Percentiles rank a stretch among this genome's conserved stretches.
phyloP scores from a whole-genome alignment of 1,140 invertebrate genomes.

The Streblospio benedicti region DNA sequence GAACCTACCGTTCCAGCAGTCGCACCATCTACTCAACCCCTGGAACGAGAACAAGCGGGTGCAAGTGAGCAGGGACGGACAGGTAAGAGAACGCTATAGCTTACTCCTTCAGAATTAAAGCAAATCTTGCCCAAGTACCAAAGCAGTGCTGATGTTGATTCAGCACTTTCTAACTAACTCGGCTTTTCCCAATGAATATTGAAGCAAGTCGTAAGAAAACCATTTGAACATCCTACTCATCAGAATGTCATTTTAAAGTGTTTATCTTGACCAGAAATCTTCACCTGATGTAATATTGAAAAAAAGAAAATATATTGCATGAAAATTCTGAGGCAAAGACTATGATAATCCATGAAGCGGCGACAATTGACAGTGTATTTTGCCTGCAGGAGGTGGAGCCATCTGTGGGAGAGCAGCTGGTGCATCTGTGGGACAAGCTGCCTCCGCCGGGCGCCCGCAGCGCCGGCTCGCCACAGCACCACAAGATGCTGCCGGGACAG shows the following conservation, averaged over 20 bases:
- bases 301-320: not conserved
- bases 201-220: not conserved
- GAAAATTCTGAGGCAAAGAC: not conserved
- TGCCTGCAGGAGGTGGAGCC: slow-evolving; percentile 48
- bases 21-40: slow-evolving; percentile 49
- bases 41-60: slow-evolving; percentile 51
- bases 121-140: not conserved
- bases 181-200: slow-evolving; percentile 1
- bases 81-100: slow-evolving; percentile 43
- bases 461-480: not conserved
- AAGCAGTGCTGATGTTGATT: not conserved
- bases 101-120: not conserved
- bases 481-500: not conserved
- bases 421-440: slow-evolving; percentile 46
- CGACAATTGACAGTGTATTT: too few species aligned
- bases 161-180: not conserved
- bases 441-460: slow-evolving; percentile 7
- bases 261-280: not conserved
- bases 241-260: too few species aligned
- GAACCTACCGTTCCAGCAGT: slow-evolving; percentile 50
- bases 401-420: slow-evolving; percentile 45
- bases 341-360: not conserved
- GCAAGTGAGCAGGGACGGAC: slow-evolving; percentile 51
- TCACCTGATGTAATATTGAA: slow-evolving; percentile 3
- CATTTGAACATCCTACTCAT: not conserved